Conservation (phyloP, 2,888 invertebrate species). For the Dasypolia templi region DNA sequence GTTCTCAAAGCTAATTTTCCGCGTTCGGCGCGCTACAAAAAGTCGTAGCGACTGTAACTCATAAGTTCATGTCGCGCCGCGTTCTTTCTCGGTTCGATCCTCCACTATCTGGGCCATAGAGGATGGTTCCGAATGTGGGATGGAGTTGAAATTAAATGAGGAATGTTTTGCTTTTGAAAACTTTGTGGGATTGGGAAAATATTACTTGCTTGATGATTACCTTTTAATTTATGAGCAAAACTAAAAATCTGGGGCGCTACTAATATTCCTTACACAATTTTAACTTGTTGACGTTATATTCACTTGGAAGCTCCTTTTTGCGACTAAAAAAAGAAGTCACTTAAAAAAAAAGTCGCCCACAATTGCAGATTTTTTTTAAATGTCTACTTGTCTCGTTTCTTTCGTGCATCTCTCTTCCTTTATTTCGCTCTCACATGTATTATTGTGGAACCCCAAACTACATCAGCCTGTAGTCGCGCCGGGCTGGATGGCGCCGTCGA, state of each 20-base stretch:
- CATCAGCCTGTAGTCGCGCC: constrained; percentile 80
- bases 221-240: too few relatives aligned
- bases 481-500: constrained; percentile 86
- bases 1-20: constrained; percentile 73
- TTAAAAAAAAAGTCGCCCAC: background rate
- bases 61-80: constrained; percentile 87
- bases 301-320: background rate
- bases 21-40: constrained; percentile 71
- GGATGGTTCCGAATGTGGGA: constrained; percentile 68
- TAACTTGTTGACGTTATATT: background rate
- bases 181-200: background rate
- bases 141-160: background rate
- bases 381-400: constrained; percentile 11
- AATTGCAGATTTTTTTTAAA: background rate
- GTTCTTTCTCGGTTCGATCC: constrained; percentile 81
- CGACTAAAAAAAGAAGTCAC: background rate
- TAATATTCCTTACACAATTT: too few relatives aligned
- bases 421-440: constrained; percentile 39
- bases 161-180: background rate
- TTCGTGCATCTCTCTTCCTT: constrained; percentile 36
- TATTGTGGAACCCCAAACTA: constrained; percentile 57
- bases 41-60: constrained; percentile 83
- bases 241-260: background rate
- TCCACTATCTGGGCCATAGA: constrained; percentile 73
- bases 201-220: background rate